These are phyloP conservation scores for Rafetus swinhoei DNA, from an alignment of 2,113 vertebrate species.

Conservation along the genomic window DNA sequence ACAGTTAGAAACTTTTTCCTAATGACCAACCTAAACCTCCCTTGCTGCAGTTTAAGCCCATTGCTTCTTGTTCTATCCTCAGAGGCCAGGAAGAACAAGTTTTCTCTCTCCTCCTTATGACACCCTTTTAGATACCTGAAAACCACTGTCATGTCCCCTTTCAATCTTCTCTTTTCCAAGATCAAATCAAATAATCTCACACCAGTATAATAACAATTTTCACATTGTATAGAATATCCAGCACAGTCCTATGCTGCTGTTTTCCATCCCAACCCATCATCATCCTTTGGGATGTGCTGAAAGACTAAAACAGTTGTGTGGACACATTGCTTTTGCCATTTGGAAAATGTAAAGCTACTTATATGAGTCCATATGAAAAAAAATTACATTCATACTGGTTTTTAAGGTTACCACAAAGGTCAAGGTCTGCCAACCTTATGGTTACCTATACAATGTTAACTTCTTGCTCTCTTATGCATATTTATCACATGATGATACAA, in stretches of 20 bases:
- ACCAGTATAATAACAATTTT: neutral
- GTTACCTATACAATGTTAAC: neutral
- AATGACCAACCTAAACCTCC: no score
- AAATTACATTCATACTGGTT: neutral
- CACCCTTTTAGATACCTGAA: no score
- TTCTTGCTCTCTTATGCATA: neutral
- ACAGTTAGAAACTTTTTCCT: no score
- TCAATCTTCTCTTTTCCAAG: rapidly evolving
- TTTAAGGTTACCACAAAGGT: neutral
- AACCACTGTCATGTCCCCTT: no score
- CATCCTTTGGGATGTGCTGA: neutral
- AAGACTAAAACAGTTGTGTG: neutral
- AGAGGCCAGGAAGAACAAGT: no score
- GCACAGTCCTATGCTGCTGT: rapidly evolving
- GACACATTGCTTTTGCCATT: neutral
- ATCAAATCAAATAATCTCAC: neutral
- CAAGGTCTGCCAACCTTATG: neutral
- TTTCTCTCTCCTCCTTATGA: no score
- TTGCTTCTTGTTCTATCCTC: no score
- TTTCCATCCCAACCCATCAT: neutral
- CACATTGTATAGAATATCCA: rapidly evolving
- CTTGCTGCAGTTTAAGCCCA: no score
- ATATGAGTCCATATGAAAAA: neutral
- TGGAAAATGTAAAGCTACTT: neutral
- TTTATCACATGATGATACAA: neutral